A percentile compares a stretch with the other conserved stretches of the same genome.
These are phyloP conservation scores for Leptopilina drosophilae DNA, from an alignment of 2,888 invertebrate genomes.

Conservation along the genomic window DNA sequence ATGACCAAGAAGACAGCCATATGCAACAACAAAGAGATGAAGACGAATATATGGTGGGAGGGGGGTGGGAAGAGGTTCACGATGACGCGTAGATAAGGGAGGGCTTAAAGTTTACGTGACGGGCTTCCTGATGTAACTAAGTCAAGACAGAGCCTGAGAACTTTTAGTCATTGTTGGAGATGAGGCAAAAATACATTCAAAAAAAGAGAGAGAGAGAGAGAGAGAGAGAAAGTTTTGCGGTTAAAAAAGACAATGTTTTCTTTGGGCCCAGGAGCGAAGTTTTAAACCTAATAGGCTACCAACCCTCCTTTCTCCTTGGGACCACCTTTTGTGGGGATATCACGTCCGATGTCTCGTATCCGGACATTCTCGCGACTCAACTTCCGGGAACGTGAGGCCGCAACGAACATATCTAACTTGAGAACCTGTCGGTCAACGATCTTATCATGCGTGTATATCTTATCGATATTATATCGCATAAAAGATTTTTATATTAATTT, in stretches of 20 bases:
- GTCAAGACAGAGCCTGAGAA: conserved; percentile 70
- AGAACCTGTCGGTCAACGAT: conserved; percentile 46
- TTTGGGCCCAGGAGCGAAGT: conserved; percentile 46
- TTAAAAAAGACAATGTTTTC: conserved; percentile 23
- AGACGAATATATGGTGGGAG: conserved; percentile 50
- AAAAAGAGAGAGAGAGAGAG: neutral
- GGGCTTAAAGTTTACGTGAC: conserved; percentile 76
- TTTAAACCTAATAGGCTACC: conserved; percentile 41
- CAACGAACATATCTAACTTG: conserved; percentile 56
- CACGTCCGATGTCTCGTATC: conserved; percentile 71
- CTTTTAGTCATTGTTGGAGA: conserved; percentile 68
- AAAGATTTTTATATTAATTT: neutral
- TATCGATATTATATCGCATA: conserved; percentile 1
- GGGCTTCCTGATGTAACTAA: conserved; percentile 71
- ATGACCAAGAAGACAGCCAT: conserved; percentile 63
- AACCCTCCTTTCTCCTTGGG: conserved; percentile 38
- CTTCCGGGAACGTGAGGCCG: conserved; percentile 75
- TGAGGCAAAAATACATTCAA: conserved; percentile 9
- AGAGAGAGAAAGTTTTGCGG: conserved; percentile 42
- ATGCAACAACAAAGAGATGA: conserved; percentile 52
- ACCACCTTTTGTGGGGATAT: conserved; percentile 48
- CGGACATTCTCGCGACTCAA: conserved; percentile 72
- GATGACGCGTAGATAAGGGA: conserved; percentile 76
- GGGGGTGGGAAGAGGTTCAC: conserved; percentile 62
- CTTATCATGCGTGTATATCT: conserved; percentile 21